Evolutionary conservation across 1,140 invertebrate species (phyloP), one percentile per base, ranked within the genome.

Genomic region (Euura lappo): DNA sequence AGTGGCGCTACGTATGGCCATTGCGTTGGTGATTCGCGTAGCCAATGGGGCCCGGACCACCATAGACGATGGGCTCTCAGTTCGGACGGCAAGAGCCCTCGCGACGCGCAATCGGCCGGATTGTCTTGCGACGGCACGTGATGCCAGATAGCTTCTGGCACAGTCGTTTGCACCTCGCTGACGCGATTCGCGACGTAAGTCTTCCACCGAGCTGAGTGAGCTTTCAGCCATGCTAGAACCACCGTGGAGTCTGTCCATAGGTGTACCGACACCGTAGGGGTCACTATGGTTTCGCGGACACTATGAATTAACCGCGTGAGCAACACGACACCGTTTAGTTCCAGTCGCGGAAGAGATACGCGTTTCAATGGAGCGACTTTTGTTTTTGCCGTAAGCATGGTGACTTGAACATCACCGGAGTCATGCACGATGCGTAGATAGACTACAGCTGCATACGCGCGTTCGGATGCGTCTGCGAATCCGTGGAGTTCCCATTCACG

Each of bases 291-390:
- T 11, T 44, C 4, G 3, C 66, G 13, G 3, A 77, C 45, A 11
- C 42, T 45, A n/a, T 66, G 28, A 5, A 71, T 10, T 0, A 75
- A 43, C 65, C 72, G 28, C n/a, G 73, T 65, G 6, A 79, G 46
- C 6, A 79, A 10, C 0, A 75, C 10, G 2, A 76, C 75, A 8
- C 28, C 75, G 11, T 45, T 47, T 5, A 80, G 70, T 71, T 78
- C 78, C 10, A 80, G 65, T 42, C 76, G 44, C 6, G 78, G 76
- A 45, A 78, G 75, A 0, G 83, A 75, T 0, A 80, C 60, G 8
- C 68, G 66, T 74, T 82, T 80, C 1, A 82, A 44, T n/a, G 77
- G 70, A 11, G 75, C 73, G 6, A 77, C 73, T 69, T 74, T 76
- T 3, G 71, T 68, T 67, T 47, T 78, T 78, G 70, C 71, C 42